These are phyloP conservation scores for Limnodromus scolopaceus DNA, from an alignment of 2,797 vertebrate genomes.

Conservation along the genomic window DNA sequence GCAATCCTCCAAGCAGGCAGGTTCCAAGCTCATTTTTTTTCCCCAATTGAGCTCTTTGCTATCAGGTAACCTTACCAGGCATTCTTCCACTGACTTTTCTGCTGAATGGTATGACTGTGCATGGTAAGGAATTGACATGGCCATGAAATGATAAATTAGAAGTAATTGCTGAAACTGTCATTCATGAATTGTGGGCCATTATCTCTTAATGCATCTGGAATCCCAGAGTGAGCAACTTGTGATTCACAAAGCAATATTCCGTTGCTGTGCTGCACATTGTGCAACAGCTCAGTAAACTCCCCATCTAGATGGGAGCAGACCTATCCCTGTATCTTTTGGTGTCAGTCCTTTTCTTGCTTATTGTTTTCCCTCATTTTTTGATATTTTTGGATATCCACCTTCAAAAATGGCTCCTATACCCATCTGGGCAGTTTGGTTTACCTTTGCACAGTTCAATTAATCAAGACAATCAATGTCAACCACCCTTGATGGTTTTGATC, in stretches of 20 bases:
- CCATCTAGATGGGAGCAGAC: not conserved
- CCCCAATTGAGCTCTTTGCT: not conserved
- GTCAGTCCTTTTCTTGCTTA: not conserved
- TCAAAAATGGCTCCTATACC: not conserved
- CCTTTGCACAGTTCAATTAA: not conserved
- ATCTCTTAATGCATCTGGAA: not conserved
- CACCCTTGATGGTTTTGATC: not conserved
- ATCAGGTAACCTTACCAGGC: not conserved
- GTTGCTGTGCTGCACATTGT: not conserved
- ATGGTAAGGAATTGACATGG: not conserved
- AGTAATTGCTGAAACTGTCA: not conserved
- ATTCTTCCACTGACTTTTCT: not conserved
- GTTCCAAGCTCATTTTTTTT: not conserved
- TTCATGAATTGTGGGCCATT: not conserved
- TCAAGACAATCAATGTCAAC: not conserved
- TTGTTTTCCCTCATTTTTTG: not conserved
- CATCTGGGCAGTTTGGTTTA: not conserved
- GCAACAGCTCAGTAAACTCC: not conserved
- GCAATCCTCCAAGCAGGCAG: not conserved
- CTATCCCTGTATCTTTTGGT: not conserved
- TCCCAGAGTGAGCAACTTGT: not conserved
- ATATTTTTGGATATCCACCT: not conserved
- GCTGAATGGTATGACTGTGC: not conserved
- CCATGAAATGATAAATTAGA: not conserved
- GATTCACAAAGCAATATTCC: not conserved